Base-by-base conservation (phyloP, 2,797 vertebrate genomes). In the Anableps anableps region DNA sequence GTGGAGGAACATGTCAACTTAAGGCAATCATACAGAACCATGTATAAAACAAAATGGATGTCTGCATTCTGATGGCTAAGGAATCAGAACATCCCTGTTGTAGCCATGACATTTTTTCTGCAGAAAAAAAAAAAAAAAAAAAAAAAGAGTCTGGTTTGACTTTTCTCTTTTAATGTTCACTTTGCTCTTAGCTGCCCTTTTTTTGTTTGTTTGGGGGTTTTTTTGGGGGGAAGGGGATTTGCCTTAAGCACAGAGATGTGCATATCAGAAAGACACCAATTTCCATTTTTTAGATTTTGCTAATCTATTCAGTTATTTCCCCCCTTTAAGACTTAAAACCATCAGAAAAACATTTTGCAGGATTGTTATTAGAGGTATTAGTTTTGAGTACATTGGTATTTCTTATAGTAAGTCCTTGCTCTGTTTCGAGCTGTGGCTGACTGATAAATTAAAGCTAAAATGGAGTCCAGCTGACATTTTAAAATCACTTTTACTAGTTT, bases 1-100 rank as follows among this genome's bases (percentile, higher is more conserved):
- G 5, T 55, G 8, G 72, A 47, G 55, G 74, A 77, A 78, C 71
- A 70, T 66, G 72, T 88, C 81, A 85, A 80, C 86, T 85, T 29
- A 71, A 80, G 78, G 83, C 72, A 23, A 73, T 48, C 1, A 17
- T 29, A 43, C 34, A 47, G 75, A 60, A 34, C 79, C 72, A 64
- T 58, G 71, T 36, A 64, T 81, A 78, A 80, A 72, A 80, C 48
- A 74, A 79, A 70, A 66, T 31, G 16, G 70, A 55, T 11, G 26
- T 48, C 7, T 68, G 66, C 41, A 14, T 62, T 76, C 41, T 77
- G 47, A 58, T 62, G 72, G 58, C 11, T 23, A 41, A 51, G 58
- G 48, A 83, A 76, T 75, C 19, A 47, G 41, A 64, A 77, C 31
- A 31, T 21, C 58, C 66, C 7, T 64, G 58, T 3, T 71, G 68